Conservation (phyloP, 92 coral and sea anemone genomes). For the Actinostola sp. region DNA sequence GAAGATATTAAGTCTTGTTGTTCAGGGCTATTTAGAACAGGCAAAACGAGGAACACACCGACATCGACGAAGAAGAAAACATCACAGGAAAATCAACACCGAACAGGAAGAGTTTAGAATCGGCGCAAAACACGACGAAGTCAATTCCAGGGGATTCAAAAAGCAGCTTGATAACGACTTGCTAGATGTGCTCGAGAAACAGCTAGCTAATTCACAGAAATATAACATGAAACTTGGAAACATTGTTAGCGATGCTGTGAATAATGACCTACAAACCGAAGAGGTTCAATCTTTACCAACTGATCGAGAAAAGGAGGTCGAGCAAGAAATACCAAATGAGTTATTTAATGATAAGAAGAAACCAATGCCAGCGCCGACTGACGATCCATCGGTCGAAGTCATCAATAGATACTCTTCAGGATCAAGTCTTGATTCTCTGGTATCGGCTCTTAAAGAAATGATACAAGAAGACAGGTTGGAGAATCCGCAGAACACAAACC, state of each 20-base stretch:
- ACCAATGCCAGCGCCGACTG: constrained; percentile 23
- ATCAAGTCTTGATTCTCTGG: constrained; percentile 1
- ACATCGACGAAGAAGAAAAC: constrained; percentile 1
- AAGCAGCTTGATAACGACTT: constrained; percentile 16
- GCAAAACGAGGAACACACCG: neutral
- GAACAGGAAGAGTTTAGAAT: constrained; percentile 17
- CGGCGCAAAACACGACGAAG: constrained; percentile 25
- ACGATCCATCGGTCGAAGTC: constrained; percentile 10
- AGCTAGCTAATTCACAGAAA: constrained; percentile 16
- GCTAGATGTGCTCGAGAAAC: constrained; percentile 20
- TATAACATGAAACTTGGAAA: neutral
- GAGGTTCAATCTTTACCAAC: constrained; percentile 16
- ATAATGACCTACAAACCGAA: constrained; percentile 5
- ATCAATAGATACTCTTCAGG: neutral
- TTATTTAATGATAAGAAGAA: neutral
- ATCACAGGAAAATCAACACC: neutral
- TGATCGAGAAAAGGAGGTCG: constrained; percentile 17
- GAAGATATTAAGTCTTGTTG: constrained; percentile 16
- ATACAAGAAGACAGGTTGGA: neutral
- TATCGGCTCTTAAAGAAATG: constrained; percentile 17
- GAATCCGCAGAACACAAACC: neutral
- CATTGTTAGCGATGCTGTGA: neutral
- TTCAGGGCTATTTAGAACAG: constrained; percentile 25
- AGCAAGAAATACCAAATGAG: neutral
- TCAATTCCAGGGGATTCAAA: neutral